Base-by-base conservation (phyloP, 2,113 vertebrate genomes). In the Hemicordylus capensis region DNA sequence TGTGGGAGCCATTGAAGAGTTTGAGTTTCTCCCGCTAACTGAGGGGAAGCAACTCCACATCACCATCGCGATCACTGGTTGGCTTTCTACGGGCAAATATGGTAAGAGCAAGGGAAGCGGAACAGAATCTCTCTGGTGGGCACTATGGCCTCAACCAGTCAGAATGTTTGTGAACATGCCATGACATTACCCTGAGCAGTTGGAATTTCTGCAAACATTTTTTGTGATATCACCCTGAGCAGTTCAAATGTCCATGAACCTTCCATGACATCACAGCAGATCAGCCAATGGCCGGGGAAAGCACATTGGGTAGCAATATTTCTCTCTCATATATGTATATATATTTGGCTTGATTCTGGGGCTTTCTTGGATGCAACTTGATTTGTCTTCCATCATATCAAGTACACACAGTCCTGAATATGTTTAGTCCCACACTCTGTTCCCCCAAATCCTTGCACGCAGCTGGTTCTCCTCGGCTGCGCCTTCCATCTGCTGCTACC, bases 1-100 rank as follows among this genome's bases (percentile, higher is more conserved):
- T 34, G 98, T 99, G 0, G 99, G 98, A 24, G 98, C 98, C 15
- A 98, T 99, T 24, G 98, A 99, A 89, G 98, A 99, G 92, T 99
- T 99, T 96, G 96, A 98, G 42, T 99, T 99, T 92, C 95, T 98
- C 89, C 98, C 99, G 6, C 93, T 99, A 82, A 98, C 95, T 0
- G 97, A 97, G 54, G 98, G 97, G 80, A 98, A 96, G 89, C 98
- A 98, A 92, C 97, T 99, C 80, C 98, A 97, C 46, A 93, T 99
- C 92, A 98, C 98, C 84, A 96, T 99, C 7, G 97, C 98, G 72
- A 95, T 99, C 92, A 99, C 98, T 0, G 98, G 99, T 37, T 99
- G 98, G 99, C 97, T 99, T 10, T 97, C 97, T 1, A 94, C 97
- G 11, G 98, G 99, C 72, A 99, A 96, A 97, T 99, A 98, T 87